Base-by-base conservation (phyloP, 2,888 invertebrate genomes). In the Aleiodes leptofemur region DNA sequence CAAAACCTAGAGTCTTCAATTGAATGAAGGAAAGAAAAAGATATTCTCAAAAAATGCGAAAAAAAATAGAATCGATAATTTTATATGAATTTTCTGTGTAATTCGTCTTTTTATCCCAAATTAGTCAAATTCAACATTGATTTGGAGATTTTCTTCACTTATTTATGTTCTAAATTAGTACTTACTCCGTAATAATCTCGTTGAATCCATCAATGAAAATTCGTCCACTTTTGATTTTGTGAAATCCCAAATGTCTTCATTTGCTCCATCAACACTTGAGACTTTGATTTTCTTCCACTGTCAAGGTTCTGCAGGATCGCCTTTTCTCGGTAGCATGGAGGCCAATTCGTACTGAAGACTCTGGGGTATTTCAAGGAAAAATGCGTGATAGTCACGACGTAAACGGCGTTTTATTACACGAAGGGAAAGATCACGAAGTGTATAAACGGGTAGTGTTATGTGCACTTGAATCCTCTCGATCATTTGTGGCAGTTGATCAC, bases 341-440 rank as follows among this genome's bases (percentile, higher is more conserved):
- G 82, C 83, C 51, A 89, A 83, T 76, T 88, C 86, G 51, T 71
- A 43, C 71, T 88, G 87, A 38, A 89, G 82, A 16, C 72, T 84
- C 72, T 79, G 79, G n/a, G 89, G 89, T 73, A 89, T 83, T 56
- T 87, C 85, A 16, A 89, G 85, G 7, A 74, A 72, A 51, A 83
- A 86, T 48, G 86, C 86, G 53, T 88, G 81, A 7, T 76, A 73
- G 70, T 83, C 84, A 72, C 83, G 68, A n/a, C 57, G 77, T 53
- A 89, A 78, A 34, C 77, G 78, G n/a, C 78, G 81, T 71, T 83
- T 86, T 68, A 88, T 85, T 57, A 78, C 76, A 72, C 83, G 82
- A 72, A 88, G 71, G 16, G 84, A 83, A 43, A 87, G 74, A 69
- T 87, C 84, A 11, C 83, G 83, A 9, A 89, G 79, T 3, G 82